These are phyloP conservation scores for Xenopus petersii DNA, from an alignment of 2,797 vertebrate genomes.

Conservation along the genomic window DNA sequence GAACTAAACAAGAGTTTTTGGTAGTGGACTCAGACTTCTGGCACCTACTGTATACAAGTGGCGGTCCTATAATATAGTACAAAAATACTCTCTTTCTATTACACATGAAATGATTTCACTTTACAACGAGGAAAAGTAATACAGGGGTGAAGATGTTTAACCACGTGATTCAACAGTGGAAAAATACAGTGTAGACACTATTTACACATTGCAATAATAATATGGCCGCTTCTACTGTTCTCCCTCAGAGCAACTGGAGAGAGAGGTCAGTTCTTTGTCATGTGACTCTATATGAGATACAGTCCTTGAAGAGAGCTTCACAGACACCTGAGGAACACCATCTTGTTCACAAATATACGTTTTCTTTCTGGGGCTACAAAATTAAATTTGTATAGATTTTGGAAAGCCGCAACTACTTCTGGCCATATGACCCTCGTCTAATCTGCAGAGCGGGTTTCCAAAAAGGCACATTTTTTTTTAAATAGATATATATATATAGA, in stretches of 20 bases:
- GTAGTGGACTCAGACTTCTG: too few relatives aligned
- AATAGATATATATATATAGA: conserved; percentile 55
- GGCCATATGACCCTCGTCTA: background rate
- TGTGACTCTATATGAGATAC: background rate
- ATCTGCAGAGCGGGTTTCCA: conserved; percentile 10
- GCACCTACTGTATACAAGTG: too few relatives aligned
- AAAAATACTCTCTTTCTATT: conserved; percentile 10
- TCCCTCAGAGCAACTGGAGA: conserved; percentile 26
- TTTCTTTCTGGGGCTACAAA: background rate
- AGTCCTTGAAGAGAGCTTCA: background rate
- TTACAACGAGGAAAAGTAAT: conserved; percentile 53
- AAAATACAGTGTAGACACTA: conserved; percentile 41
- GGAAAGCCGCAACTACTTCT: background rate
- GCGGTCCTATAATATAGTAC: too few relatives aligned
- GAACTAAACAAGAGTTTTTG: too few relatives aligned
- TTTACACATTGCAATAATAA: conserved; percentile 35
- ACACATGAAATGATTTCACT: conserved; percentile 65
- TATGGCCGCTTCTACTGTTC: conserved; percentile 33
- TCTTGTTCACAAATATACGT: background rate
- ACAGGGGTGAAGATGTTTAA: background rate
- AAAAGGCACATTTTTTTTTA: conserved; percentile 65
- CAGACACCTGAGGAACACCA: background rate
- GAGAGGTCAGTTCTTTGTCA: background rate
- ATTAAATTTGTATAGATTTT: background rate
- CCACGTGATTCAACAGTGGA: background rate